A percentile compares a stretch with the other conserved stretches of the same genome.
These are phyloP conservation scores for Phalacrocorax brasilianus DNA, from an alignment of 2,113 vertebrate species.

Conservation along the genomic window DNA sequence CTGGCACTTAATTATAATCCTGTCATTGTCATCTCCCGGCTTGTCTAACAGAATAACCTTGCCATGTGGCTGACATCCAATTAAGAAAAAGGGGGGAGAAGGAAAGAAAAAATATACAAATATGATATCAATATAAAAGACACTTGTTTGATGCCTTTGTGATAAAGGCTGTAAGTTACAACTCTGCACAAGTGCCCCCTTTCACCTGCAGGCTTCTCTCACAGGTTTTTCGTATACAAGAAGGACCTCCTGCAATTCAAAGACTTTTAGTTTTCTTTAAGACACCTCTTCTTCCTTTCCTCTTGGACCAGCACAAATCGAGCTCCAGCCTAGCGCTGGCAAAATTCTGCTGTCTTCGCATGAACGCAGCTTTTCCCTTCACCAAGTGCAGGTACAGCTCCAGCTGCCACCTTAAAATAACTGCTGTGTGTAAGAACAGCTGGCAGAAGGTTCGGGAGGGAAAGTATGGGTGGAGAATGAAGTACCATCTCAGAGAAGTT, in stretches of 20 bases:
- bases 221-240: neutral
- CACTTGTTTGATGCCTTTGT: neutral
- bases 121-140: neutral
- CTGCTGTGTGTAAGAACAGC: neutral
- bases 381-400: neutral
- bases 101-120: neutral
- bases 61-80: slow-evolving; percentile 62
- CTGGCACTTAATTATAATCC: slow-evolving; percentile 74
- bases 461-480: neutral
- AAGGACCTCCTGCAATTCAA: neutral
- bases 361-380: neutral
- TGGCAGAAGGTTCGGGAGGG: neutral
- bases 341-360: neutral
- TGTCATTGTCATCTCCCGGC: slow-evolving; percentile 72
- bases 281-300: neutral
- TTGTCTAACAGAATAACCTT: slow-evolving; percentile 72
- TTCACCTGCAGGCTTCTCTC: neutral
- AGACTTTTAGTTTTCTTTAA: neutral
- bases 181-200: neutral
- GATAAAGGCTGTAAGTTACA: neutral
- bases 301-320: neutral
- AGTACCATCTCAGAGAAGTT: neutral
- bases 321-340: neutral
- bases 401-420: neutral
- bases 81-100: neutral